phyloP scores from a whole-genome alignment of 2,888 invertebrate species.

The Luperina nickerlii region DNA sequence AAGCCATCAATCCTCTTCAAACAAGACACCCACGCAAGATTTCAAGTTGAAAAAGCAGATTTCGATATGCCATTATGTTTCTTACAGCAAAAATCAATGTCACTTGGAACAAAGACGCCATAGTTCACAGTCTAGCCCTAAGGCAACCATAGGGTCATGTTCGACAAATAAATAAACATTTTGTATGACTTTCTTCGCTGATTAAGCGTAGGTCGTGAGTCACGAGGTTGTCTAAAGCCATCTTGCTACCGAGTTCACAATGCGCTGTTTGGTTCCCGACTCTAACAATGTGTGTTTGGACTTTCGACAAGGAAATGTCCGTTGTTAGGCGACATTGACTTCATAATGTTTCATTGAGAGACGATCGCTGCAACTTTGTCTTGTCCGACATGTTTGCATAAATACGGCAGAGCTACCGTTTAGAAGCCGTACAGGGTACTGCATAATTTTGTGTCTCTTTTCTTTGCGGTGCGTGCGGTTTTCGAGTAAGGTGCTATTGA shows the following conservation, averaged over 20 bases:
- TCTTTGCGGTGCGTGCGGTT: slow-evolving; percentile 19
- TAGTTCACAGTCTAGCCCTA: slow-evolving; percentile 69
- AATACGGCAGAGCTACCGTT: slow-evolving; percentile 37
- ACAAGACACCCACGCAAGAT: slow-evolving; percentile 31
- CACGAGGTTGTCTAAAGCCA: slow-evolving; percentile 86
- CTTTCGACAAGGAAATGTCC: slow-evolving; percentile 66
- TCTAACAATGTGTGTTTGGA: slow-evolving; percentile 70
- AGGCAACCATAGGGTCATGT: slow-evolving; percentile 73
- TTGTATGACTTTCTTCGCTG: slow-evolving; percentile 85
- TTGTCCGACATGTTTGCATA: slow-evolving; percentile 37
- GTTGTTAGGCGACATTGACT: slow-evolving; percentile 59
- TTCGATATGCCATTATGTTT: slow-evolving; percentile 53
- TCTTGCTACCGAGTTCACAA: slow-evolving; percentile 81
- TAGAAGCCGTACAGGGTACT: not conserved
- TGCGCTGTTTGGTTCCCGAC: slow-evolving; percentile 66
- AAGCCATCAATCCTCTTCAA: slow-evolving; percentile 29
- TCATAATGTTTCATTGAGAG: slow-evolving; percentile 62
- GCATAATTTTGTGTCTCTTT: slow-evolving; percentile 10
- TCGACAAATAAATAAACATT: slow-evolving; percentile 86
- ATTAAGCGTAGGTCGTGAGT: slow-evolving; percentile 87
- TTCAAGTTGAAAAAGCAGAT: slow-evolving; percentile 57
- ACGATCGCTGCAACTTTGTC: slow-evolving; percentile 46
- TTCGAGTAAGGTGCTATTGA: slow-evolving; percentile 7
- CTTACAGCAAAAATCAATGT: slow-evolving; percentile 73
- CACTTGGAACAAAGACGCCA: slow-evolving; percentile 71